Evolutionary conservation across 2,888 invertebrate genomes (phyloP).

Genomic region (Corythucha ciliata): DNA sequence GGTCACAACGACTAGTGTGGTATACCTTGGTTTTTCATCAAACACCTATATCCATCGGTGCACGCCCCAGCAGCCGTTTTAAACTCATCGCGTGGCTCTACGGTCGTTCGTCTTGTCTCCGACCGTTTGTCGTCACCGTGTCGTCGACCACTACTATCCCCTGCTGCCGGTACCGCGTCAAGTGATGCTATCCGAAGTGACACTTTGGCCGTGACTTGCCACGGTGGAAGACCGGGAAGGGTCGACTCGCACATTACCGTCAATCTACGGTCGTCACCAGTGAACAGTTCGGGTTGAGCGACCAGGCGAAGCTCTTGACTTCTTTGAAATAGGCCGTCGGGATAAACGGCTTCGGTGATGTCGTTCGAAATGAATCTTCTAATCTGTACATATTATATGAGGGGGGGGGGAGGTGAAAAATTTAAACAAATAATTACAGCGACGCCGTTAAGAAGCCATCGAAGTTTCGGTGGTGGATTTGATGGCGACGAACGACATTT

Average conservation of each 20-base stretch:
- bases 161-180: no score
- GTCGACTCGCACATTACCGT: neutral
- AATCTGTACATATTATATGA: neutral
- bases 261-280: neutral
- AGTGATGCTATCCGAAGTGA: no score
- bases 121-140: no score
- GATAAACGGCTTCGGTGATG: neutral
- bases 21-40: no score
- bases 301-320: neutral
- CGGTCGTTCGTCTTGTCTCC: no score
- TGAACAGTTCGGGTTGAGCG: neutral
- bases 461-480: constrained; percentile 22
- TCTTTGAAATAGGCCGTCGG: neutral
- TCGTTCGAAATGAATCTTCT: neutral
- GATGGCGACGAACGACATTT: constrained; percentile 25
- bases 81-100: no score
- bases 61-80: no score
- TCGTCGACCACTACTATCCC: no score
- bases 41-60: no score
- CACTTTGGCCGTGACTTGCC: neutral
- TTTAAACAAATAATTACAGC: constrained; percentile 16
- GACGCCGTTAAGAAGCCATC: constrained; percentile 24
- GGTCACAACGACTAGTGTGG: no score
- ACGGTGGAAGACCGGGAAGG: neutral
- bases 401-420: no score